These are phyloP conservation scores for Anoncus sp. DNA, from an alignment of 2,888 invertebrate genomes.

Conservation along the genomic window DNA sequence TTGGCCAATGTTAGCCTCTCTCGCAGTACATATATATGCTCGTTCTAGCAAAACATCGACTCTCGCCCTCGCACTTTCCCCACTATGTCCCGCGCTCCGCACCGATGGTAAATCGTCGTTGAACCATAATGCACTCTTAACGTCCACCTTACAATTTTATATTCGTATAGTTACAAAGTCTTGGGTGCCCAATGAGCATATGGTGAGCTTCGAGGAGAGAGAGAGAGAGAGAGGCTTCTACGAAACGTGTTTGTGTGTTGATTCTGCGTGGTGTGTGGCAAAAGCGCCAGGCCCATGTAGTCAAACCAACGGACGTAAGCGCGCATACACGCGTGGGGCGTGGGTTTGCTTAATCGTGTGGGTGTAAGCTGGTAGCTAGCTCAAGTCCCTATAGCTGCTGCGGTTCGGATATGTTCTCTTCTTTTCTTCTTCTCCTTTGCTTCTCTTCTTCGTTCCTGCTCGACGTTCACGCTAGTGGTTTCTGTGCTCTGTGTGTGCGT, in stretches of 20 bases:
- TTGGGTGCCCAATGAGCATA: not conserved
- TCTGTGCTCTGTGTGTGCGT: no score
- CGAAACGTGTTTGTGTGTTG: constrained; percentile 8
- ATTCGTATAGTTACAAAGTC: constrained; percentile 23
- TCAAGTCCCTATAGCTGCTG: constrained; percentile 8
- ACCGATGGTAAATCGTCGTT: not conserved
- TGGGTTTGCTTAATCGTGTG: constrained; percentile 49
- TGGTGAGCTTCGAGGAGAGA: constrained; percentile 17
- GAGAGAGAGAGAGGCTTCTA: constrained; percentile 45
- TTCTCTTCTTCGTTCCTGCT: constrained; percentile 12
- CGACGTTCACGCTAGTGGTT: constrained; percentile 15
- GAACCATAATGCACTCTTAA: constrained; percentile 32
- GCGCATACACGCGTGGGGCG: constrained; percentile 8
- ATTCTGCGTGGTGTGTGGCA: constrained; percentile 10
- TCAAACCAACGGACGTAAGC: constrained; percentile 22
- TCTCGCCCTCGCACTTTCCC: constrained; percentile 36
- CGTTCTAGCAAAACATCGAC: constrained; percentile 6
- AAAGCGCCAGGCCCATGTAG: not conserved
- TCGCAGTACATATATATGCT: constrained; percentile 19
- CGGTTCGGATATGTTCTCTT: constrained; percentile 10
- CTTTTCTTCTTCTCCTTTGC: not conserved
- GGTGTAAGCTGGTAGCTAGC: constrained; percentile 52
- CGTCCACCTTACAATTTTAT: constrained; percentile 24
- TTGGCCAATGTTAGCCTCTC: constrained; percentile 16
- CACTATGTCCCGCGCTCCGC: not conserved